Evolutionary conservation across 1,140 invertebrate genomes (phyloP), one percentile per base, ranked within the genome.

Genomic region (Drosophila kanapiae): DNA sequence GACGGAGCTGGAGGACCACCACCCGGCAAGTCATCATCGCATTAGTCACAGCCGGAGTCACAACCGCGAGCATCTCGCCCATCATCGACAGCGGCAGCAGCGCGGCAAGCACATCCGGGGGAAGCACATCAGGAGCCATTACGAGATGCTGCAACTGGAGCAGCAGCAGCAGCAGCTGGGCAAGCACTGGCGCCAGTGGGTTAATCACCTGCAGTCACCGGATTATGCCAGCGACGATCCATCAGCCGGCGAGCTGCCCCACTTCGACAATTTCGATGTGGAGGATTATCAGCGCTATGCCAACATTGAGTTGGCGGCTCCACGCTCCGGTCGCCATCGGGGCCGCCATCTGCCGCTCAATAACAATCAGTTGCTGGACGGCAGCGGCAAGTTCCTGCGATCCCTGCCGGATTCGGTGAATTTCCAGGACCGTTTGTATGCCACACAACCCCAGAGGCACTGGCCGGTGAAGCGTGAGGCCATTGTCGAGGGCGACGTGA

Each of bases 401-500:
- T 92, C 91, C 3, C 49, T 92, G 57, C 91, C 91, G 13, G 91
- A 92, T 18, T 80, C 88, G 0, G 48, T 90, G 5, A 87, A 90
- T 38, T 90, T 82, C 29, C 68, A 72, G 31, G 79, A 90, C 16
- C 78, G 85, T 0, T 51, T 85, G 7, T 76, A 79, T 11, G 57
- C 63, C 27, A 58, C 68, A 11, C 77, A 65, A 43, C 67, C 91
- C 48, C 91, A 92, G 61, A 63, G 93, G 1, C 93, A 74, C 53
- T 98, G 98, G 98, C 98, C 98, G 0, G 95, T 97, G 3, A 98
- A 98, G 82, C 95, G 96, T 57, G 96, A 97, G 80, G 96, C 97
- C 0, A 95, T 96, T 1, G 96, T 98, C 4, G 96, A 97, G 86
- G 98, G 98, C 0, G 96, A 98, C 76, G 92, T 97, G 1, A 94